phyloP scores from a whole-genome alignment of 2,888 invertebrate species.

The Cybosia mesomella region DNA sequence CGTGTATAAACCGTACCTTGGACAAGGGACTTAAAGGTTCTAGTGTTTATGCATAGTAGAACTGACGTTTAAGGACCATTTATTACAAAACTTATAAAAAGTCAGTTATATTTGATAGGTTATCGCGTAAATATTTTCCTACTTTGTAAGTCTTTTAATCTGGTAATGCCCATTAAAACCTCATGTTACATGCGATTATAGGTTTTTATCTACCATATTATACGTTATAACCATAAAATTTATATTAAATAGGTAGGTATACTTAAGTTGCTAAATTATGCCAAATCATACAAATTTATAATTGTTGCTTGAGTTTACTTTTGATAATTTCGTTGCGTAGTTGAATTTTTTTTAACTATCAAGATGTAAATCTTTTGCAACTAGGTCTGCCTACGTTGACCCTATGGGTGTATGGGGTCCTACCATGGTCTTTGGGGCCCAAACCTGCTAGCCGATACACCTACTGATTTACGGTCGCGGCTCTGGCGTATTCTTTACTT shows the following conservation, averaged over 20 bases:
- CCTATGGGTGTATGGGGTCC: too few species aligned
- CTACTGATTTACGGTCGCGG: too few species aligned
- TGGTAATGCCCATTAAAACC: not conserved
- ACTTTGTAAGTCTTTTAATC: conserved; percentile 1
- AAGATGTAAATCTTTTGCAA: too few species aligned
- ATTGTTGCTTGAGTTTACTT: not conserved
- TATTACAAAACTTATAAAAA: conserved; percentile 3
- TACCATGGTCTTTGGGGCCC: too few species aligned
- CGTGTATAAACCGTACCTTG: not conserved
- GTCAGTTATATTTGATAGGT: not conserved
- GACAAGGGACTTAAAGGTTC: not conserved
- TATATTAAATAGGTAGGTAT: not conserved
- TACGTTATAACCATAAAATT: conserved; percentile 9
- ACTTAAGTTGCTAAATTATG: conserved; percentile 2
- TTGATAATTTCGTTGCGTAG: not conserved
- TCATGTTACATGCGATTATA: not conserved
- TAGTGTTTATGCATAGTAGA: not conserved
- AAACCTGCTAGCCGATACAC: too few species aligned
- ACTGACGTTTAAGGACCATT: conserved; percentile 1
- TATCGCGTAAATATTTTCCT: not conserved
- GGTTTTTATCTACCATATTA: not conserved
- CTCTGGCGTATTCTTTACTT: too few species aligned
- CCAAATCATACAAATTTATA: conserved; percentile 1
- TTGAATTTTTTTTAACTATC: too few species aligned
- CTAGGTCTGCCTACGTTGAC: too few species aligned